These are phyloP conservation scores for Helarctos malayanus DNA, from an alignment of 2,797 vertebrate species.

Conservation along the genomic window DNA sequence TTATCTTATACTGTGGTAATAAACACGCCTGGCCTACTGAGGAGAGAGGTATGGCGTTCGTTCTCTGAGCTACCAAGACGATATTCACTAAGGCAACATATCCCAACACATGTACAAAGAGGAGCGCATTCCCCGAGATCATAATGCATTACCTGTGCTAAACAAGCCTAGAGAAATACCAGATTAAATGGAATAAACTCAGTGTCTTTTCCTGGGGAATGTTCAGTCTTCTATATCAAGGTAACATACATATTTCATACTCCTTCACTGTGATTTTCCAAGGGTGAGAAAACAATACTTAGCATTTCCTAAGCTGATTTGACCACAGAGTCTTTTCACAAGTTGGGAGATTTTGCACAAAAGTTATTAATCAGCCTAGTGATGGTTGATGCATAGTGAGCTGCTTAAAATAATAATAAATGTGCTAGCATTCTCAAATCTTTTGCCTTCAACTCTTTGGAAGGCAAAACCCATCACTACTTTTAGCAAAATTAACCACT, in stretches of 20 bases:
- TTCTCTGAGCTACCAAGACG: not conserved
- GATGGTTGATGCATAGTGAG: fast-evolving
- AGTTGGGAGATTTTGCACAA: not conserved
- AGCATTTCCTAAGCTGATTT: not conserved
- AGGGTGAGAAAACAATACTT: not conserved
- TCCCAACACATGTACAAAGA: not conserved
- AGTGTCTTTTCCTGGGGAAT: not conserved
- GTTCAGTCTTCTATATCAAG: not conserved
- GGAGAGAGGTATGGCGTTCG: not conserved
- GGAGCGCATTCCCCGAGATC: not conserved
- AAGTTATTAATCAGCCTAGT: not conserved
- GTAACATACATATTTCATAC: not conserved
- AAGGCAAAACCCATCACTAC: not conserved
- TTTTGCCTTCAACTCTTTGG: not conserved
- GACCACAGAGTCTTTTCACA: not conserved
- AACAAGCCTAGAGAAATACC: not conserved
- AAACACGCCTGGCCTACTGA: not conserved
- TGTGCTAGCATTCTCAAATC: not conserved
- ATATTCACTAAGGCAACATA: not conserved
- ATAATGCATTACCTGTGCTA: not conserved
- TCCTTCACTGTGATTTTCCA: not conserved
- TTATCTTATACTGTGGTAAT: not conserved
- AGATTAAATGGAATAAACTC: not conserved
- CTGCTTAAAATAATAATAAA: not conserved
- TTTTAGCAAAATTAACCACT: not conserved